phyloP scores from a whole-genome alignment of 2,113 vertebrate genomes.

The Mionectes macconnelli region DNA sequence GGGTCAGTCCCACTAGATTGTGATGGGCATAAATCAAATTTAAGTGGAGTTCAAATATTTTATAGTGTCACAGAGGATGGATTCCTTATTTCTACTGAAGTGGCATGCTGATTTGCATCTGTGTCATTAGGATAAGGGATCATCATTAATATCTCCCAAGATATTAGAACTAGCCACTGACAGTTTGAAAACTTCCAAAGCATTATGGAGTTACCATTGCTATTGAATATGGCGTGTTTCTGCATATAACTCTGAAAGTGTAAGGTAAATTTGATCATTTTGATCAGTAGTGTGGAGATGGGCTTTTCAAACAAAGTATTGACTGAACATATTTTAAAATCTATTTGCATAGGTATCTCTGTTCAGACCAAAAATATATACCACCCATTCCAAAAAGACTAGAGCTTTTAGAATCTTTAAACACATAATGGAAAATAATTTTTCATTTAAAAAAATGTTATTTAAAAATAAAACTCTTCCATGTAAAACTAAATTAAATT shows the following conservation, averaged over 20 bases:
- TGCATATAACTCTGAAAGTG: background rate
- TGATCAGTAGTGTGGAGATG: background rate
- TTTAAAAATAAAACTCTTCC: constrained; percentile 5
- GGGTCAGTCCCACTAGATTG: background rate
- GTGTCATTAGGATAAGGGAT: background rate
- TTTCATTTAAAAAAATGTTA: background rate
- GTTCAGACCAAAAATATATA: background rate
- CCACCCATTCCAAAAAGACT: background rate
- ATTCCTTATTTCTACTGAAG: background rate
- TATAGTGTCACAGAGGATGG: background rate
- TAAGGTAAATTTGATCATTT: background rate
- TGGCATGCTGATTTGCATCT: background rate
- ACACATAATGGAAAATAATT: background rate
- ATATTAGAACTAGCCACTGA: background rate
- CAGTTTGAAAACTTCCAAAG: background rate
- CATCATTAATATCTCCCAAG: background rate
- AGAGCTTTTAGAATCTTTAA: background rate
- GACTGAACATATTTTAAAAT: background rate
- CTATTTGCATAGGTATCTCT: background rate
- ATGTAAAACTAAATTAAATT: constrained; percentile 21
- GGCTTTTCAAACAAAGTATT: background rate
- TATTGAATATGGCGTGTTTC: fast-evolving
- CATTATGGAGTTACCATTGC: background rate
- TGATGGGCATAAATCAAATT: background rate
- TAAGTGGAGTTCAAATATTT: background rate